Conservation (phyloP, 2,797 vertebrate species). For the Glyptemys insculpta region DNA sequence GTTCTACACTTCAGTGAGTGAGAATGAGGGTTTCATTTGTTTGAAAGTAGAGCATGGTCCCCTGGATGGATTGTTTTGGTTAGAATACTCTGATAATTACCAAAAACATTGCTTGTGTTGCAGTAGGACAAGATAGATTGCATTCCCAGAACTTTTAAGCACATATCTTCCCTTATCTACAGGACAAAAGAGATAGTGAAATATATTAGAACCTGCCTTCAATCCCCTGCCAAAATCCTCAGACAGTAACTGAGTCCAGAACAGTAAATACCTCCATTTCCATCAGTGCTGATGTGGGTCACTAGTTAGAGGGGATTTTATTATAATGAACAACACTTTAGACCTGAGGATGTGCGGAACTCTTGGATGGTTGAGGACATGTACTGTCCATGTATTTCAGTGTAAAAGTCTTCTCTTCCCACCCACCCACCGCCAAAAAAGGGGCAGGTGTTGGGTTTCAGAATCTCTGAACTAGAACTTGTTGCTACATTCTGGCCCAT, state of each 20-base stretch:
- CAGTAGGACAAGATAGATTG: neutral
- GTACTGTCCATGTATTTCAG: neutral
- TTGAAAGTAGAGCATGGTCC: neutral
- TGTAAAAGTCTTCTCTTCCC: neutral
- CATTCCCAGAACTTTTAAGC: neutral
- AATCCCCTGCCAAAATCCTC: neutral
- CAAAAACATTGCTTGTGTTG: neutral
- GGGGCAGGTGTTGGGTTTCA: neutral
- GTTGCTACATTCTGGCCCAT: neutral
- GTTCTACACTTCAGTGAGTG: neutral
- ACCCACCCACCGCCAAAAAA: no score
- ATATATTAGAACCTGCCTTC: neutral
- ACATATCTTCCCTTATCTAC: neutral
- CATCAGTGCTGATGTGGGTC: neutral
- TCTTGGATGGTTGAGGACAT: neutral
- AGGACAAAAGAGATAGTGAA: neutral
- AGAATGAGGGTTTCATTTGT: neutral
- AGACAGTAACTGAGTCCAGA: neutral
- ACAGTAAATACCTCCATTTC: neutral
- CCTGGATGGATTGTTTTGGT: neutral
- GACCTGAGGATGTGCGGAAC: neutral
- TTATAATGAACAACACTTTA: neutral
- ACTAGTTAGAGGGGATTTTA: neutral
- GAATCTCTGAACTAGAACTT: neutral
- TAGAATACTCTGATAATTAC: no score